Base-by-base conservation (phyloP, 2,888 invertebrate genomes). In the Labia minor region DNA sequence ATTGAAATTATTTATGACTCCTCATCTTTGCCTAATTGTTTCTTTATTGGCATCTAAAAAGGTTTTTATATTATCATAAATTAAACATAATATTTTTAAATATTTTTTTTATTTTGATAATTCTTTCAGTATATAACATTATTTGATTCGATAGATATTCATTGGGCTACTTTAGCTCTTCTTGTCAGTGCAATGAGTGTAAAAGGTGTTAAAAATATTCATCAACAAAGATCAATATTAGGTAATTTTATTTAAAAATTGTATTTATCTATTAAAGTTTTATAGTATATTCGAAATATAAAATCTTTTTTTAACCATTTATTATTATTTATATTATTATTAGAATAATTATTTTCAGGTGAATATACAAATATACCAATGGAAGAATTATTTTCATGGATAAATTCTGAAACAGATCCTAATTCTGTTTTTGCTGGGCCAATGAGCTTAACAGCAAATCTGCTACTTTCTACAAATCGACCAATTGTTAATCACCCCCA, bases 401-500 rank as follows among this genome's bases (percentile, higher is more conserved):
- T 93, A 65, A 81, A 82, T 63, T 73, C 78, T 0, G 83, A 84
- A 70, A 88, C 88, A 0, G 80, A 82, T 1, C 76, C 78, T 64
- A 80, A 83, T 70, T 87, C 87, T 0, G 89, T 87, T 33, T 93
- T 93, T 80, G 92, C 90, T 18, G 92, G 92, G 3, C 88, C 92
- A 63, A 89, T 93, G 86, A 90, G 93, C 0, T 81, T 91, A 0
- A 87, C 90, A 83, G 91, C 93, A 10, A 86, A 89, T 49, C 81
- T 94, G 14, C 84, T 93, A 79, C 78, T 95, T 67, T 83, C 86
- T 11, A 88, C 93, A 0, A 78, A 84, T 6, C 79, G 92, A 21
- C 88, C 92, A 0, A 85, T 94, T 63, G 87, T 91, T 0, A 89
- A 91, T 70, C 93, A 94, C 77, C 93, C 94, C 0, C 92, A 92